Base-by-base conservation (phyloP, 1,140 invertebrate genomes). In the Rhagoletis zephyria region DNA sequence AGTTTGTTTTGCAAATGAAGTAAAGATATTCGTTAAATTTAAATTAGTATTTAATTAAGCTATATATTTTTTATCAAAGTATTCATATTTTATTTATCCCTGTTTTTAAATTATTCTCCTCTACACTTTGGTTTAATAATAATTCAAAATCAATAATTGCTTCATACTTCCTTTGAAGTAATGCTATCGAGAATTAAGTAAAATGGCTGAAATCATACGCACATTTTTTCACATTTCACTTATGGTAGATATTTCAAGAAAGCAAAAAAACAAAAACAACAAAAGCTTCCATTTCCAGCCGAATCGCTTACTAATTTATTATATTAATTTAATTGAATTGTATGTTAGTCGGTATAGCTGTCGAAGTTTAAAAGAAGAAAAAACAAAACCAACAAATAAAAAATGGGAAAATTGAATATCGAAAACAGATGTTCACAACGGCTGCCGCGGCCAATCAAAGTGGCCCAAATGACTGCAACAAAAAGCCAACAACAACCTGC, bases 301-400 rank as follows among this genome's bases (percentile, higher is more conserved):
- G 45, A 74, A 81, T 81, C 74, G 16, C 16, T n/a, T 48, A 16
- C 7, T 81, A 81, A 81, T 81, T 81, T 81, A 81, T 81, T 81
- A n/a, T 81, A 81, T 81, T 81, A 81, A 81, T 81, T 81, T 81
- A 81, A 81, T 81, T 81, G 74, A 81, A 30, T 51, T 81, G 74
- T 81, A 59, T 56, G 48, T 56, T 81, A 81, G 74, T 74, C 30
- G 67, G 67, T 19, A 74, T 74, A 14, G 70, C 70, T 74, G 70
- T 19, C 74, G 74, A 14, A 56, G 42, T 10, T 30, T 30, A 30
- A 30, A 30, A 30, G 30, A 30, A 30, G 30, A 30, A 30, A 30
- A 30, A 30, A 30, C n/a, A 30, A 30, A 30, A 30, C 30, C 30
- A 30, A 30, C 30, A 30, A 81, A 81, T 10, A 81, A 59, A 67